Evolutionary conservation across 2,888 invertebrate species (phyloP).

Genomic region (Tinea semifulvella): DNA sequence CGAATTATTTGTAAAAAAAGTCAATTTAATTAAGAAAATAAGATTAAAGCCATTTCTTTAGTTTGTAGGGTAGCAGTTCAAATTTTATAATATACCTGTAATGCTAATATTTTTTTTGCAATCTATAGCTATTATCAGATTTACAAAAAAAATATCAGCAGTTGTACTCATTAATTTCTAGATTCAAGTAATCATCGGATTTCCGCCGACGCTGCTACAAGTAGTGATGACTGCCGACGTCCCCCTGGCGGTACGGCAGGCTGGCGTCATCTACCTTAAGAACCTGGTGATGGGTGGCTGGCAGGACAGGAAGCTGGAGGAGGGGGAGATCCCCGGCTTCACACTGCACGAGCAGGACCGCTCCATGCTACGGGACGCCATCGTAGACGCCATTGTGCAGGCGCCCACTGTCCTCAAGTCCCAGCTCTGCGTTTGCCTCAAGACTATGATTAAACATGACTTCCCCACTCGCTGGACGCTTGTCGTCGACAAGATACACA

Average conservation of each 20-base stretch:
- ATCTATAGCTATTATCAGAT: too few relatives aligned
- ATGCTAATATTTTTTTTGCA: too few relatives aligned
- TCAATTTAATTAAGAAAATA: too few relatives aligned
- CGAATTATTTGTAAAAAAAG: too few relatives aligned
- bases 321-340: constrained; percentile 79
- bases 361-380: constrained; percentile 88
- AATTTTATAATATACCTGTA: too few relatives aligned
- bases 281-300: constrained; percentile 90
- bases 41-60: too few relatives aligned
- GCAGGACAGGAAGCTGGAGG: constrained; percentile 83
- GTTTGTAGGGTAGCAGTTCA: too few relatives aligned
- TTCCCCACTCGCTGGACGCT: constrained; percentile 96
- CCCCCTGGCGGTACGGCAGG: constrained; percentile 93
- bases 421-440: constrained; percentile 92
- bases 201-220: constrained; percentile 92
- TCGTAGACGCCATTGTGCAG: constrained; percentile 95
- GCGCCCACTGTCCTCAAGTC: constrained; percentile 91
- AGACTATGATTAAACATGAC: constrained; percentile 93
- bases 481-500: constrained; percentile 93
- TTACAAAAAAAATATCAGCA: too few relatives aligned
- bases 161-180: too few relatives aligned
- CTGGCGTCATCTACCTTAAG: constrained; percentile 96
- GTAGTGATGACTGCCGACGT: constrained; percentile 91
- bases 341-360: constrained; percentile 96
- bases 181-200: constrained; percentile 85